Evolutionary conservation across 2,797 vertebrate species (phyloP).

Genomic region (Poeciliopsis turneri): DNA sequence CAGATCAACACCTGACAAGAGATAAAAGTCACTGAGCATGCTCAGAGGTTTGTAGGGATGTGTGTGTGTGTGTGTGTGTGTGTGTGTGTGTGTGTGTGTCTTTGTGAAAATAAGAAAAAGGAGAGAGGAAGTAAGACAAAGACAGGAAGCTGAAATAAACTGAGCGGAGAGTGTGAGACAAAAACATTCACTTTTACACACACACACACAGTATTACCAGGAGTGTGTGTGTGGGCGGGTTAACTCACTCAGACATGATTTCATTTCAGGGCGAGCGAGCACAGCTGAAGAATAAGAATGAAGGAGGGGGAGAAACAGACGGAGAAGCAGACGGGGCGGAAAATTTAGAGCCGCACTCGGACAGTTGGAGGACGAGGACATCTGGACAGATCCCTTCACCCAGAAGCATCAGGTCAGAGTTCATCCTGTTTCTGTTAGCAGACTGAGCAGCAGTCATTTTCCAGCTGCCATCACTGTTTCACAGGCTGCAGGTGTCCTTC

Average conservation of each 20-base stretch:
- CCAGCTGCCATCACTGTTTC: neutral
- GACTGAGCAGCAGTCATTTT: neutral
- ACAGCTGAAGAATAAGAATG: slow-evolving; percentile 45
- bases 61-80: neutral
- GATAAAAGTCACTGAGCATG: neutral
- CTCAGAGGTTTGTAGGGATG: neutral
- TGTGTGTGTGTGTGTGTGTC: too few species aligned
- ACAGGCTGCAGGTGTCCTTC: neutral
- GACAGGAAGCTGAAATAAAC: slow-evolving; percentile 28
- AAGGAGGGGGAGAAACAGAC: slow-evolving; percentile 21
- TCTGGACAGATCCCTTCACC: neutral
- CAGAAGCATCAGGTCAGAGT: slow-evolving; percentile 1
- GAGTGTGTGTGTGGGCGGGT: slow-evolving; percentile 3
- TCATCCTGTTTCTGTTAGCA: neutral
- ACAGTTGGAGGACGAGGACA: neutral
- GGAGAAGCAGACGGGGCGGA: neutral
- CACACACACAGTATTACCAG: neutral
- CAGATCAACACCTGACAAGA: neutral
- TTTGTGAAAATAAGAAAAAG: neutral
- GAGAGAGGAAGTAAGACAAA: slow-evolving; percentile 29
- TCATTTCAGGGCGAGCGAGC: slow-evolving; percentile 47
- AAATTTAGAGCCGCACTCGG: slow-evolving; percentile 10
- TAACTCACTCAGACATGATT: slow-evolving; percentile 54
- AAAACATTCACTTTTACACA: slow-evolving; percentile 5
- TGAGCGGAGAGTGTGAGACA: neutral